phyloP scores from a whole-genome alignment of 2,113 vertebrate species.

The Pipra filicauda region DNA sequence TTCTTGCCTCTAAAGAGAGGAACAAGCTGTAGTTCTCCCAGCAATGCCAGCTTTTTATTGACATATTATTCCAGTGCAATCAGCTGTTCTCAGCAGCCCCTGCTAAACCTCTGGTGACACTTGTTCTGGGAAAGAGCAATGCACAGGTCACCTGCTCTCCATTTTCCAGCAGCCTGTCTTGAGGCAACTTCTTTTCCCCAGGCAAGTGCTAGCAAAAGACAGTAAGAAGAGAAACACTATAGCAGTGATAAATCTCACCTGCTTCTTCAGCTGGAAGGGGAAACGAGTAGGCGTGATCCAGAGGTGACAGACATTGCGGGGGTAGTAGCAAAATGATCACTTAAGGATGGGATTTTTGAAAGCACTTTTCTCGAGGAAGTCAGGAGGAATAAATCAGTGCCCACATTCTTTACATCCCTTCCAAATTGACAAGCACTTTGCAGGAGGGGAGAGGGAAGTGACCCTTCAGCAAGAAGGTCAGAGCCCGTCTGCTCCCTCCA shows the following conservation, averaged over 20 bases:
- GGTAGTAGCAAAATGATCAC: neutral
- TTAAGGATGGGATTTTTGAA: constrained; percentile 34
- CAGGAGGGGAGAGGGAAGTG: neutral
- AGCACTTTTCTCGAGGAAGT: constrained; percentile 48
- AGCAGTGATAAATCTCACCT: neutral
- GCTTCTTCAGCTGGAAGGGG: constrained; percentile 5
- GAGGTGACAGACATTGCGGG: neutral
- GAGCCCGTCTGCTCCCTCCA: neutral
- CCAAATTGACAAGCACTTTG: constrained; percentile 40
- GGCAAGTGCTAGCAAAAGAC: neutral
- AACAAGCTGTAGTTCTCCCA: neutral
- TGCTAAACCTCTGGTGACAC: neutral
- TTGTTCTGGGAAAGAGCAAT: neutral
- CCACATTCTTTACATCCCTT: constrained; percentile 2
- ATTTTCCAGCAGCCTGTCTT: neutral
- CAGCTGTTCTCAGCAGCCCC: neutral
- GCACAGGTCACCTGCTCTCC: neutral
- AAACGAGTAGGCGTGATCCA: neutral
- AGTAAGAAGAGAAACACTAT: neutral
- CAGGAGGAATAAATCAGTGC: constrained; percentile 17
- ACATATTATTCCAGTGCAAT: neutral
- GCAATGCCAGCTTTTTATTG: neutral
- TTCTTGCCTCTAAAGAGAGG: constrained; percentile 5
- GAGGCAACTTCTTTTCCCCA: neutral
- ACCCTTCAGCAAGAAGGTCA: neutral